Base-by-base conservation (phyloP, 1,140 invertebrate species). In the Drosophila baimaii region DNA sequence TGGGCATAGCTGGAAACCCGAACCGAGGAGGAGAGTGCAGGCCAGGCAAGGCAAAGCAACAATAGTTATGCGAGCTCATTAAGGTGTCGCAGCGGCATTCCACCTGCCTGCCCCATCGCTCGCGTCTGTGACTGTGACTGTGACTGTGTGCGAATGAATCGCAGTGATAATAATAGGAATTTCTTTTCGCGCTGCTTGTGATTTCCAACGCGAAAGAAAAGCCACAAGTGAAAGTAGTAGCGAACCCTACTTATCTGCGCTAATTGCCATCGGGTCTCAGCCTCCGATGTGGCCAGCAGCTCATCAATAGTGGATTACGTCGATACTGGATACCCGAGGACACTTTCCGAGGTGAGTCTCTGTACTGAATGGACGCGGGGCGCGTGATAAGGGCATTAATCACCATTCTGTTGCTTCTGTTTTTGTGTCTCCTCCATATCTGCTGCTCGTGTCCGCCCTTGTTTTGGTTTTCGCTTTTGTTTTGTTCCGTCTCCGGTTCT, bases 211-310 rank as follows among this genome's bases (percentile, higher is more conserved):
- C 39, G 52, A 44, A 63, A 77, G 61, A 49, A 70, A 77, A 77
- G 58, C 70, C 56, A 61, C 61, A 66, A 83, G 83, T 88, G 84
- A 88, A 86, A 86, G 83, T 82, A 59, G 58, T 25, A 70, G 27
- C 29, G 21, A 59, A 27, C 62, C 25, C 43, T 68, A 27, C 44
- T 41, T 52, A 66, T 33, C 63, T 25, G 13, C 27, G 33, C 55
- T 70, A 77, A 61, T 43, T 68, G 52, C 46, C 44, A 74, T 49
- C 44, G 58, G 51, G 21, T 41, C 43, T 31, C 61, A 56, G 23
- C 39, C 41, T 47, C 37, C 15, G 19, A 56, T 64, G 29, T n/a
- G 8, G 10, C 29, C 25, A 25, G 15, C 29, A 27, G 29, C 25
- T 54, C 51, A 54, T 35, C 29, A 51, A 33, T 29, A 41, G 58